Percentiles rank a stretch among this genome's conserved stretches.
phyloP scores from a whole-genome alignment of 2,888 invertebrate genomes.

The Protophormia terraenovae region DNA sequence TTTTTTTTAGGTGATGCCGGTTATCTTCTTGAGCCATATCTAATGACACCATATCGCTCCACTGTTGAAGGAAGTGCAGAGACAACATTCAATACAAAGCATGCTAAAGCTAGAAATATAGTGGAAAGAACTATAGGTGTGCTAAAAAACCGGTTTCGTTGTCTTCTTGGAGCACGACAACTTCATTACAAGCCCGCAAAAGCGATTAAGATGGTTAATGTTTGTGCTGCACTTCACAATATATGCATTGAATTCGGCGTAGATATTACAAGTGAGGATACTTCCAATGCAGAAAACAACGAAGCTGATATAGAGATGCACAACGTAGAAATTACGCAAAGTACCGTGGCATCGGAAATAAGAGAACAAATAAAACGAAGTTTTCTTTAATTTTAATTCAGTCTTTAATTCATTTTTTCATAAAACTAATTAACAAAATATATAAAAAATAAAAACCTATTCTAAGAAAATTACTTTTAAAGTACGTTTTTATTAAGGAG shows the following conservation, averaged over 20 bases:
- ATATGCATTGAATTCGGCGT: slow-evolving; percentile 14
- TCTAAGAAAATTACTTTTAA: too few species aligned
- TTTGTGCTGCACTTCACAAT: slow-evolving; percentile 18
- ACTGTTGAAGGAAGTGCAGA: slow-evolving; percentile 1
- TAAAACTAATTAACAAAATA: too few species aligned
- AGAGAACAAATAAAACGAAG: slow-evolving; percentile 29
- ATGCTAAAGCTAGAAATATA: neutral
- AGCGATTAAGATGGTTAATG: neutral
- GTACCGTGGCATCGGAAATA: too few species aligned
- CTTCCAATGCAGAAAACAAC: neutral
- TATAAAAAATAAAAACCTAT: too few species aligned
- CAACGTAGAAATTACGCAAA: neutral
- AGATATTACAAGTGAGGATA: neutral
- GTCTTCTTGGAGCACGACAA: too few species aligned
- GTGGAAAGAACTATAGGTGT: too few species aligned
- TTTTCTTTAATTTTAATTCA: neutral
- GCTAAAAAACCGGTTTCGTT: too few species aligned
- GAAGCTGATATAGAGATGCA: neutral
- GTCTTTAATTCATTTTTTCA: neutral
- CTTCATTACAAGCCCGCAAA: too few species aligned
- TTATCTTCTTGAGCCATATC: neutral
- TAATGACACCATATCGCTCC: slow-evolving; percentile 32
- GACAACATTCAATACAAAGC: neutral
- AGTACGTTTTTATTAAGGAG: too few species aligned
- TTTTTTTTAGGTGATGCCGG: slow-evolving; percentile 17